These are phyloP conservation scores for Platycheirus albimanus DNA, from an alignment of 2,888 invertebrate species.

Conservation along the genomic window DNA sequence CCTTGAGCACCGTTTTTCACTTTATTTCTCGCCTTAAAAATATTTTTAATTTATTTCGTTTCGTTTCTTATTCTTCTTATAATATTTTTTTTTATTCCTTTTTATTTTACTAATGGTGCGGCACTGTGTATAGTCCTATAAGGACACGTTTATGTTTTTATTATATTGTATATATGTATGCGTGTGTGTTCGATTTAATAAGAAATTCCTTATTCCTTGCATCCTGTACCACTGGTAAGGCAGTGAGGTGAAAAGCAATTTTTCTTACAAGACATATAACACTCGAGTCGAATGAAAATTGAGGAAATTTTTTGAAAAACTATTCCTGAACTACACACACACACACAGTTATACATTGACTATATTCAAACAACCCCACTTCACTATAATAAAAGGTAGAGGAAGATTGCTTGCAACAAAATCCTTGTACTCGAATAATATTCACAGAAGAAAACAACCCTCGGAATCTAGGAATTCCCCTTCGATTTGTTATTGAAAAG, in stretches of 20 bases:
- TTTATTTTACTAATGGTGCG: slow-evolving; percentile 3
- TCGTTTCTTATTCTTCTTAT: slow-evolving; percentile 44
- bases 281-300: slow-evolving; percentile 65
- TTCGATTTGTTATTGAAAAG: slow-evolving; percentile 68
- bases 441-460: slow-evolving; percentile 58
- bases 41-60: slow-evolving; percentile 67
- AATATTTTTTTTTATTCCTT: slow-evolving; percentile 19
- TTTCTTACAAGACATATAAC: slow-evolving; percentile 65
- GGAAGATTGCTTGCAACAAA: slow-evolving; percentile 54
- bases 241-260: slow-evolving; percentile 58
- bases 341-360: no score
- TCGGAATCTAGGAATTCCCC: slow-evolving; percentile 20
- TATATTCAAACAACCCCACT: slow-evolving; percentile 39
- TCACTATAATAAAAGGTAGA: neutral
- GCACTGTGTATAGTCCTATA: slow-evolving; percentile 20
- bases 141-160: slow-evolving; percentile 12
- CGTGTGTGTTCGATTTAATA: slow-evolving; percentile 45
- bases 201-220: slow-evolving; percentile 25
- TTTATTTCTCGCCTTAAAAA: slow-evolving; percentile 42
- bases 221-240: neutral
- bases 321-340: slow-evolving; percentile 4
- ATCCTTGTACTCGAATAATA: slow-evolving; percentile 30
- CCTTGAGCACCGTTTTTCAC: slow-evolving; percentile 65
- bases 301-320: slow-evolving; percentile 42
- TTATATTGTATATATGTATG: no score